A percentile compares a stretch with the other conserved stretches of the same genome.
phyloP scores from a whole-genome alignment of 2,888 invertebrate species.

The Sturmia bella region DNA sequence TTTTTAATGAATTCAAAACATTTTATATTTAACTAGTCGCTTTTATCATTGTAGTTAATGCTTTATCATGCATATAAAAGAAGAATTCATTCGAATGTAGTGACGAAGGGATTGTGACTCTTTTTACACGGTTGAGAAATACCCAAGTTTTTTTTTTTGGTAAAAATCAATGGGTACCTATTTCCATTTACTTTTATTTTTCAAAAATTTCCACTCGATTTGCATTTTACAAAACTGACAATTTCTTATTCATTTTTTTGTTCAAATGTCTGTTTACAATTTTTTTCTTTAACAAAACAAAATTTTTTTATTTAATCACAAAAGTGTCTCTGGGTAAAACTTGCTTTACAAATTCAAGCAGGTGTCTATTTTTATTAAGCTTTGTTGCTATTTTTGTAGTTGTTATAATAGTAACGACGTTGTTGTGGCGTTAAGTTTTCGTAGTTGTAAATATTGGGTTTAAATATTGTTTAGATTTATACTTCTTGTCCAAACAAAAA shows the following conservation, averaged over 20 bases:
- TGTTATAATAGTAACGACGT: conserved; percentile 27
- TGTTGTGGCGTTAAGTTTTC: conserved; percentile 29
- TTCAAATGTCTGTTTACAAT: conserved; percentile 37
- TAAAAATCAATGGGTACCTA: too few species aligned
- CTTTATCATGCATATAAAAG: too few species aligned
- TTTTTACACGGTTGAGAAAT: too few species aligned
- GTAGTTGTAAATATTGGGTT: conserved; percentile 18
- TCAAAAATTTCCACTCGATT: background rate
- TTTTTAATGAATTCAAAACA: too few species aligned
- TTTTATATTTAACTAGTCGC: too few species aligned
- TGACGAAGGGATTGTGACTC: too few species aligned
- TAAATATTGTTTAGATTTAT: conserved; percentile 52
- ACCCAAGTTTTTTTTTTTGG: too few species aligned
- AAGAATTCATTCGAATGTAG: too few species aligned
- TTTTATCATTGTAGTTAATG: too few species aligned
- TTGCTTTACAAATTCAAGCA: conserved; percentile 70
- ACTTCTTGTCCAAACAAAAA: conserved; percentile 47
- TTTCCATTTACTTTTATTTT: too few species aligned
- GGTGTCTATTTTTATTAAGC: conserved; percentile 66
- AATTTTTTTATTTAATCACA: conserved; percentile 5
- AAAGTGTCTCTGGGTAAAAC: conserved; percentile 60
- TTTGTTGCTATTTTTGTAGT: conserved; percentile 35
- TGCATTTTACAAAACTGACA: background rate
- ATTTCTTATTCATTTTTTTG: background rate
- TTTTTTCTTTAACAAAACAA: conserved; percentile 35